Percentiles rank a stretch among this genome's conserved stretches.
phyloP scores from a whole-genome alignment of 1,140 invertebrate genomes.

The Drosophila santomea region DNA sequence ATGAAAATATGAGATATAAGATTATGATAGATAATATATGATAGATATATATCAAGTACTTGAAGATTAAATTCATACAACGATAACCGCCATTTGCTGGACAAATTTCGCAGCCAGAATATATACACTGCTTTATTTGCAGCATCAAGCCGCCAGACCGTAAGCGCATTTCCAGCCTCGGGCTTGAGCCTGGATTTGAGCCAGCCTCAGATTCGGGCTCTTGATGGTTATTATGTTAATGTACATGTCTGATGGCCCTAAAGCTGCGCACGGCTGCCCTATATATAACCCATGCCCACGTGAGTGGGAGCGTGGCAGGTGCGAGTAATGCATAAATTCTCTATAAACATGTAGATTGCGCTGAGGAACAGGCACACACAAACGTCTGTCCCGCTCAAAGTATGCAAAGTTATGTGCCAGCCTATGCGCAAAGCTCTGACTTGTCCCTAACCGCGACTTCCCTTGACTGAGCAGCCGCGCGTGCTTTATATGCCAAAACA shows the following conservation, averaged over 20 bases:
- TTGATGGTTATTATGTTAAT: conserved; percentile 72
- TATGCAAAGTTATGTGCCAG: conserved; percentile 55
- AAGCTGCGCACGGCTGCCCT: conserved; percentile 28
- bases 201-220: conserved; percentile 51
- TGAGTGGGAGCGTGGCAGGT: conserved; percentile 42
- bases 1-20: too few relatives aligned
- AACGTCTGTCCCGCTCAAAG: conserved; percentile 12
- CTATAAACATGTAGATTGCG: conserved; percentile 40
- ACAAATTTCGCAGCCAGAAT: conserved; percentile 7
- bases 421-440: conserved; percentile 44
- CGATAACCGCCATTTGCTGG: too few relatives aligned
- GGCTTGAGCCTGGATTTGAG: conserved; percentile 37
- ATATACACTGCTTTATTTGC: conserved; percentile 70
- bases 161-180: conserved; percentile 64
- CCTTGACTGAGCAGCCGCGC: conserved; percentile 68
- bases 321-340: conserved; percentile 77
- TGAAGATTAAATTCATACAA: too few relatives aligned
- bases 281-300: not conserved
- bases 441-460: conserved; percentile 8
- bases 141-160: conserved; percentile 34
- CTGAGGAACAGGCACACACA: conserved; percentile 1
- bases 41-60: too few relatives aligned
- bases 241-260: conserved; percentile 70
- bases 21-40: too few relatives aligned
- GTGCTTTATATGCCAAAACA: conserved; percentile 72